These are phyloP conservation scores for Himantopus leucocephalus DNA, from an alignment of 2,113 vertebrate species.

Conservation along the genomic window DNA sequence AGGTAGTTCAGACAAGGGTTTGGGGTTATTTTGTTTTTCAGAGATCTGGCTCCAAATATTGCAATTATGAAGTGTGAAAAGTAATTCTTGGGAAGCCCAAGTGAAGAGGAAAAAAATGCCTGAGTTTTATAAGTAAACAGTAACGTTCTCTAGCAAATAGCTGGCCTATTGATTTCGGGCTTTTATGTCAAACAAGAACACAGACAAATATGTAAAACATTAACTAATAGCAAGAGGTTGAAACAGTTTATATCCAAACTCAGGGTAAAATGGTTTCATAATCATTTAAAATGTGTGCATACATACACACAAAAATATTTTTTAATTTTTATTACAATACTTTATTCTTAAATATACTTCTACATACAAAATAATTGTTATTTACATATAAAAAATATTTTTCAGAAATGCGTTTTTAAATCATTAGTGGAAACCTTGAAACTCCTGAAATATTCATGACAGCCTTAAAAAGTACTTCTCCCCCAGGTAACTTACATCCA, in stretches of 20 bases:
- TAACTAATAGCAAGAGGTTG: constrained; percentile 6
- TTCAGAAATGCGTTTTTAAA: neutral
- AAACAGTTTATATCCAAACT: neutral
- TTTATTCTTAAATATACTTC: neutral
- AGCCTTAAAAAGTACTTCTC: neutral
- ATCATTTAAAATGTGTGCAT: neutral
- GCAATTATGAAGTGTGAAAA: neutral
- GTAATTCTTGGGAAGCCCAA: neutral
- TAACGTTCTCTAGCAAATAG: neutral
- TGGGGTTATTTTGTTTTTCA: neutral
- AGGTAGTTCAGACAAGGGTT: neutral
- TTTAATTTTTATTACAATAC: neutral
- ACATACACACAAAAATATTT: neutral
- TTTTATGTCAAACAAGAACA: constrained; percentile 45
- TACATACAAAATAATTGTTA: neutral
- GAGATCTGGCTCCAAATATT: neutral
- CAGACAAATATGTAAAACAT: constrained; percentile 14
- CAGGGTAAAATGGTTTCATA: neutral
- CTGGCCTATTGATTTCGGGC: constrained; percentile 45
- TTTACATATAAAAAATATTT: neutral
- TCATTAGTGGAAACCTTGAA: fast-evolving
- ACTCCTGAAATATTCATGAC: neutral
- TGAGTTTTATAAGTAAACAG: neutral
- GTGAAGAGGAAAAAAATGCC: neutral
- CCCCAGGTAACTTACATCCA: neutral